These are phyloP conservation scores for Podarcis cretensis DNA, from an alignment of 2,113 vertebrate species.

Conservation along the genomic window DNA sequence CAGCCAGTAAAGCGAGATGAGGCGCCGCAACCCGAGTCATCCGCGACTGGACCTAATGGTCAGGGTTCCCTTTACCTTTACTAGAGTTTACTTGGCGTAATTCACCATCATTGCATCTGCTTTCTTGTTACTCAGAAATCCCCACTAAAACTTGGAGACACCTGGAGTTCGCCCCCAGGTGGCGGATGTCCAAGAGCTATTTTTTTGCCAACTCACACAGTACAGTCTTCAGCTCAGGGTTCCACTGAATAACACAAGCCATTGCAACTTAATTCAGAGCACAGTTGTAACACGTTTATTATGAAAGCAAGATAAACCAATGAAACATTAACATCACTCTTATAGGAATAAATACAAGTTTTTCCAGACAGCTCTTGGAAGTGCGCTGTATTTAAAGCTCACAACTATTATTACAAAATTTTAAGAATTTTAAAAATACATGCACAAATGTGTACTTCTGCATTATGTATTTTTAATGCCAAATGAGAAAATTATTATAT, in stretches of 20 bases:
- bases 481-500: conserved; percentile 29
- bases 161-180: too few relatives aligned
- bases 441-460: conserved; percentile 54
- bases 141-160: too few relatives aligned
- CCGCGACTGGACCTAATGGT: too few relatives aligned
- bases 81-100: too few relatives aligned
- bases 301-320: conserved; percentile 64
- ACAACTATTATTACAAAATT: conserved; percentile 61
- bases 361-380: conserved; percentile 50
- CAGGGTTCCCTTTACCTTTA: too few relatives aligned
- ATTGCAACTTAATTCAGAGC: neutral
- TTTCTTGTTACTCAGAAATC: too few relatives aligned
- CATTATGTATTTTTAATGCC: conserved; percentile 44
- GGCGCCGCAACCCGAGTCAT: too few relatives aligned
- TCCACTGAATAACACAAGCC: conserved; percentile 21
- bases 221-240: too few relatives aligned
- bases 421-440: conserved; percentile 66
- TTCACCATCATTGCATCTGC: too few relatives aligned
- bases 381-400: conserved; percentile 61
- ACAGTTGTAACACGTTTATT: conserved; percentile 53
- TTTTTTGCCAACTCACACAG: too few relatives aligned
- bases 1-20: too few relatives aligned
- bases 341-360: conserved; percentile 57
- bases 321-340: conserved; percentile 58
- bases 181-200: too few relatives aligned